Evolutionary conservation across 2,888 invertebrate species (phyloP), one percentile per base, ranked within the genome.

Genomic region (Mesorhabditis spiculigera): DNA sequence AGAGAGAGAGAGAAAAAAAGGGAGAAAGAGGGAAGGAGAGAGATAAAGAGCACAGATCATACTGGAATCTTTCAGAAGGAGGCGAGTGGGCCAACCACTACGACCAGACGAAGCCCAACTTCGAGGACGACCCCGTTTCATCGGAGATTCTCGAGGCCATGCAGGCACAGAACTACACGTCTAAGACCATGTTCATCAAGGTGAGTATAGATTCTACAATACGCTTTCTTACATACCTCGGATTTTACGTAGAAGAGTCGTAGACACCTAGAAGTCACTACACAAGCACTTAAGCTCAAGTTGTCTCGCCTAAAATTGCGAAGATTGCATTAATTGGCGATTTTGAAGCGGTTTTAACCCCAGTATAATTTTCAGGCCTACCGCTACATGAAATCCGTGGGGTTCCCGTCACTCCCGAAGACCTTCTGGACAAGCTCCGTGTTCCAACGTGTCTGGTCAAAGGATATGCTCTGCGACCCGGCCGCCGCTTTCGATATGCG

Each of bases 401-500:
- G 93, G 82, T 87, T 94, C 82, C 91, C 91, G 1, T 90, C 91
- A 64, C 91, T 94, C 91, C 92, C 93, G 0, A 90, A 91, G 75
- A 87, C 88, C 44, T 94, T 94, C 87, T 94, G 94, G 94, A 89
- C 92, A 70, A 91, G 91, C 73, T 93, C 93, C 0, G 91, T 94
- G 58, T 90, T 94, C 71, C 91, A 91, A 80, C 93, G 93, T 82
- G 93, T 93, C 16, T 83, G 81, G 80, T 82, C 82, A 71, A 85
- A 82, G 64, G 84, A 86, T 66, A 85, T 86, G 82, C 80, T 86
- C 69, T 95, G 94, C 82, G 93, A 93, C 82, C 93, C 93, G 0
- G 92, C 93, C 0, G 93, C 94, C 68, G 93, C 93, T 92, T 93
- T 94, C 87, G 93, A 94, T 83, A 92, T 90, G 82, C 71, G 83